Base-by-base conservation (phyloP, 2,888 invertebrate species). In the Arrhopalites spinosus region DNA sequence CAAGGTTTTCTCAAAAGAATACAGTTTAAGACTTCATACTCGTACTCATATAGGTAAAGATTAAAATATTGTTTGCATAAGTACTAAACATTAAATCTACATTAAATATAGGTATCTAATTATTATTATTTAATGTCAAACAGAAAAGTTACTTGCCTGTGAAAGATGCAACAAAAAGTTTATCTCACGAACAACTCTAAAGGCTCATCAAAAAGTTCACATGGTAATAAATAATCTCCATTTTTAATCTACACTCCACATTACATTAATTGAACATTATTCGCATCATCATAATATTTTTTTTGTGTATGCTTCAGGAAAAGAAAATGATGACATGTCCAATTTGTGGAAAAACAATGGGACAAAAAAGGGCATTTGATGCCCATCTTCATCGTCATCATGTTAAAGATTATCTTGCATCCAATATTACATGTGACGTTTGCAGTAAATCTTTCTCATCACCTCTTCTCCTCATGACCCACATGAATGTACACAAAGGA, bases 371-470 rank as follows among this genome's bases (percentile, higher is more conserved):
- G 20, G 45, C 70, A 15, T 67, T 74, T 27, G 74, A 77, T 29
- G 74, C 74, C 8, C 77, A 77, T 68, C 68, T 77, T 25, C 71
- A 45, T 45, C 61, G 71, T 25, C 71, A 72, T 45, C 63, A 72
- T 45, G 23, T 63, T n/a, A 61, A 13, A 25, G 71, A 72, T 63
- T 72, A 45, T 72, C 20, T n/a, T 23, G 45, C 27, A 17, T 56
- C 67, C 29, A 20, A 17, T 17, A 43, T 76, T 0, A 43, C 2
- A 25, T 76, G 76, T 53, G 45, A 67, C 50, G 61, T 73, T 59
- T 76, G 76, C 30, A 13, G 30, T 27, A 72, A 67, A 29, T 23
- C 66, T 7, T 73, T 73, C 29, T 43, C 64, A 5, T 67, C 75
- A 17, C 73, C 74, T 2, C 64, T 73, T 25, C 36, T 71, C 47